Evolutionary conservation across 2,888 invertebrate species (phyloP).

Genomic region (Chydorus sphaericus): DNA sequence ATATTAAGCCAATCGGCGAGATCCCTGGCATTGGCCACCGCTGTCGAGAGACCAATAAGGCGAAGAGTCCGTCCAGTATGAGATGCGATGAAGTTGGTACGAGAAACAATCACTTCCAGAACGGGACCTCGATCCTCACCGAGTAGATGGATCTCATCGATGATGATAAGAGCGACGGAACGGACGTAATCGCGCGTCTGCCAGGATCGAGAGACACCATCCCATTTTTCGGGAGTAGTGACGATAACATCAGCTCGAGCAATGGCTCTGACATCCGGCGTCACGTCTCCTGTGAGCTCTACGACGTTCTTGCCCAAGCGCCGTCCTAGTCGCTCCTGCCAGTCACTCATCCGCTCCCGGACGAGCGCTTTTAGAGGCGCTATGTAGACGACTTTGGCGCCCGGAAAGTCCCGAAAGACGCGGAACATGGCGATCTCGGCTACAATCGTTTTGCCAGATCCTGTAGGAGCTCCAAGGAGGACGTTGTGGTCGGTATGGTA

Average conservation of each 20-base stretch:
- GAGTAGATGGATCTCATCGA: conserved; percentile 95
- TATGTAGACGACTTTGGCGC: conserved; percentile 85
- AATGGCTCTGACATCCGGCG: conserved; percentile 73
- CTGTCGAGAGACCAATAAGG: conserved; percentile 90
- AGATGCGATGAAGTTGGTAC: conserved; percentile 89
- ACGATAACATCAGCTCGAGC: conserved; percentile 79
- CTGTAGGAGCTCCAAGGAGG: conserved; percentile 86
- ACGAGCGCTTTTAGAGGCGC: conserved; percentile 96
- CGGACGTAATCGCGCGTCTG: conserved; percentile 88
- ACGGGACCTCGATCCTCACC: conserved; percentile 81
- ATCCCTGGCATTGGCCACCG: conserved; percentile 88
- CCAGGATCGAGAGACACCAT: conserved; percentile 97
- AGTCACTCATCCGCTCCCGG: conserved; percentile 88
- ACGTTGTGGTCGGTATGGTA: conserved; percentile 91
- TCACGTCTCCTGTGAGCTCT: conserved; percentile 84
- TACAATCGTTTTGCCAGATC: conserved; percentile 95
- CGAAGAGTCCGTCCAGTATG: conserved; percentile 60
- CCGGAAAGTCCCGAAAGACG: conserved; percentile 65
- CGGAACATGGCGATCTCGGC: conserved; percentile 95
- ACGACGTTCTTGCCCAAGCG: conserved; percentile 68
- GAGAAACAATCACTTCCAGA: conserved; percentile 57
- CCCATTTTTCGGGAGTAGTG: conserved; percentile 99
- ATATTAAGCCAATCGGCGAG: conserved; percentile 72
- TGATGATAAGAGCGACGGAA: conserved; percentile 76
- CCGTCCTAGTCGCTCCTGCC: conserved; percentile 65